A percentile compares a stretch with the other conserved stretches of the same genome.
phyloP scores from a whole-genome alignment of 2,113 vertebrate species.

The Strix uralensis region DNA sequence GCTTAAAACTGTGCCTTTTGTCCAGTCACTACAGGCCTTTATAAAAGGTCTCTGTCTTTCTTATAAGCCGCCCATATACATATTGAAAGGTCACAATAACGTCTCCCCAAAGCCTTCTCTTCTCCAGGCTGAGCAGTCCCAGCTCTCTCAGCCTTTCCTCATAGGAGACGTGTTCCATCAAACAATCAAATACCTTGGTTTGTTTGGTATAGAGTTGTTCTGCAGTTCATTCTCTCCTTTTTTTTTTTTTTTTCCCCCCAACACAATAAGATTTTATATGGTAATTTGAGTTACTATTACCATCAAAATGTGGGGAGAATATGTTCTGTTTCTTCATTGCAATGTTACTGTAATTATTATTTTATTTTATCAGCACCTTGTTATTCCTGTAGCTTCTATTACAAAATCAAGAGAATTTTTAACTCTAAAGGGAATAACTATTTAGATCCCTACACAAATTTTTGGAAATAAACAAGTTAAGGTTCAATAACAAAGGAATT shows the following conservation, averaged over 20 bases:
- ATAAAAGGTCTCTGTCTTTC: not conserved
- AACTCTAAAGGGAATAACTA: not conserved
- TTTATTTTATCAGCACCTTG: not conserved
- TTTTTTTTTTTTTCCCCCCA: not conserved
- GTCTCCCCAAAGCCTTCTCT: not conserved
- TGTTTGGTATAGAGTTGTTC: not conserved
- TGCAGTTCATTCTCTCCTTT: not conserved
- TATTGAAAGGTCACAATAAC: not conserved
- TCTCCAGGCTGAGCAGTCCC: not conserved
- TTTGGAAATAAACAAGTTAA: not conserved
- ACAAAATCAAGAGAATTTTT: not conserved
- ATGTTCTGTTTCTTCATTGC: not conserved
- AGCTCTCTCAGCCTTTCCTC: not conserved
- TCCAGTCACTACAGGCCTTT: not conserved
- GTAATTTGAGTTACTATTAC: not conserved
- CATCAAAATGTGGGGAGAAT: not conserved
- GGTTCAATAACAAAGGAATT: not conserved
- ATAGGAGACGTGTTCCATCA: not conserved
- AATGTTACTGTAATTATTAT: not conserved
- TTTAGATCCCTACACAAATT: not conserved
- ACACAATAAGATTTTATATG: not conserved
- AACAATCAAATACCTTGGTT: not conserved
- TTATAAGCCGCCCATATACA: fast-evolving
- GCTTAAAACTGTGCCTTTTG: not conserved
- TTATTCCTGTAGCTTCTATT: not conserved